Base-by-base conservation (phyloP, 1,140 invertebrate species). In the Delia radicum region DNA sequence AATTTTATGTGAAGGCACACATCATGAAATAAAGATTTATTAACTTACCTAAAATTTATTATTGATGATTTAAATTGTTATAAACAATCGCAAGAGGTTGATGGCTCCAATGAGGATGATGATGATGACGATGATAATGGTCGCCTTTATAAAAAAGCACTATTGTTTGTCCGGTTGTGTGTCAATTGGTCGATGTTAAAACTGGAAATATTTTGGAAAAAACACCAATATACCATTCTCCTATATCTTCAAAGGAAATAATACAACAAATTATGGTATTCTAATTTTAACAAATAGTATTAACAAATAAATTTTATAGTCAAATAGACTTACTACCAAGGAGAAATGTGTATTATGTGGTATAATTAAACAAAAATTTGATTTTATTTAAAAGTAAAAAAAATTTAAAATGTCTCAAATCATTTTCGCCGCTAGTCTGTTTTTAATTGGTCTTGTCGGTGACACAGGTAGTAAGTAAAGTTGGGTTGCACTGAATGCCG, bases 361-460 rank as follows among this genome's bases (percentile, higher is more conserved):
- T 69, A 24, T 37, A 29, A 69, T n/a, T n/a, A n/a, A n/a, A n/a
- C n/a, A 31, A 69, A 69, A 69, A 69, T 33, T 69, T 33, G 10
- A n/a, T 69, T 69, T 33, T 18, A 6, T 69, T 69, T 31, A 69
- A 69, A 69, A 37, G n/a, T 21, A n/a, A n/a, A n/a, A n/a, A n/a
- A n/a, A n/a, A n/a, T n/a, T n/a, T n/a, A 55, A 55, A 69, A 69
- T 37, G 31, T 69, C 29, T 69, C 65, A 69, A 69, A 69, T 69
- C 65, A 69, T 69, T 69, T 69, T 69, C 65, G 65, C 65, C 29
- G 65, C 65, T 37, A 33, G 29, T 33, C 29, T 69, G 24, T 24
- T 69, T n/a, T n/a, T 33, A 55, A 8, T 69, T 69, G 29, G 29
- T 33, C 29, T 55, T 55, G 48, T 24, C 65, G 65, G 63, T 33